Percentiles rank a stretch among this genome's conserved stretches.
Conservation (phyloP, 2,113 vertebrate species). For the Laterallus jamaicensis region DNA sequence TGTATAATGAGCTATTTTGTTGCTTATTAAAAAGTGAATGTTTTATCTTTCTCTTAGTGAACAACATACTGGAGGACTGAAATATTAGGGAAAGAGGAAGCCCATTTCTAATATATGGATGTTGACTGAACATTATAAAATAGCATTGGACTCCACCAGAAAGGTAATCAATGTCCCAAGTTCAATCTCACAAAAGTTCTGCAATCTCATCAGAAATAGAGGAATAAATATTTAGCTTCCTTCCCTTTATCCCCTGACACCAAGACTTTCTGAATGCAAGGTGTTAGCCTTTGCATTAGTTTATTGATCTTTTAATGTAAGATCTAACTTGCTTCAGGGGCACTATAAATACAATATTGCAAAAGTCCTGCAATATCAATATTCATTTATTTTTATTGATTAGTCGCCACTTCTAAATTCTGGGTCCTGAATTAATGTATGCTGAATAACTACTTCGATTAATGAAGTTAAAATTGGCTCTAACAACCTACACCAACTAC, state of each 20-base stretch:
- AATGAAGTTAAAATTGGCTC: slow-evolving; percentile 35
- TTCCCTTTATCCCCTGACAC: slow-evolving; percentile 2
- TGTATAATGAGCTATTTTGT: neutral
- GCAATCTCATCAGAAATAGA: slow-evolving; percentile 56
- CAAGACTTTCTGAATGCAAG: slow-evolving; percentile 32
- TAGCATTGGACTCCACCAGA: neutral
- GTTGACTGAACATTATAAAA: neutral
- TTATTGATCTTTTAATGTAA: slow-evolving; percentile 68
- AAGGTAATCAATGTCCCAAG: slow-evolving; percentile 44
- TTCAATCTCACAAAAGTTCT: slow-evolving; percentile 23
- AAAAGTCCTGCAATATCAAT: slow-evolving; percentile 63
- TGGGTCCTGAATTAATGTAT: slow-evolving; percentile 40
- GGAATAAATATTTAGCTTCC: slow-evolving; percentile 61
- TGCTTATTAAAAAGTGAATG: neutral
- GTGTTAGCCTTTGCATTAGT: slow-evolving; percentile 18
- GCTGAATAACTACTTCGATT: slow-evolving; percentile 27
- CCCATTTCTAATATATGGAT: neutral
- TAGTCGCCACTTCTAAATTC: slow-evolving; percentile 45
- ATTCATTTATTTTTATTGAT: slow-evolving; percentile 73
- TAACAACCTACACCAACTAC: neutral
- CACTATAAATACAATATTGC: slow-evolving; percentile 63
- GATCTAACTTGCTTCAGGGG: slow-evolving; percentile 52
- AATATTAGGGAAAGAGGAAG: neutral
- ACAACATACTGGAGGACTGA: neutral
- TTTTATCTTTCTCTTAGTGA: neutral